These are phyloP conservation scores for Spodoptera picta DNA, from an alignment of 2,888 invertebrate genomes.

Conservation along the genomic window DNA sequence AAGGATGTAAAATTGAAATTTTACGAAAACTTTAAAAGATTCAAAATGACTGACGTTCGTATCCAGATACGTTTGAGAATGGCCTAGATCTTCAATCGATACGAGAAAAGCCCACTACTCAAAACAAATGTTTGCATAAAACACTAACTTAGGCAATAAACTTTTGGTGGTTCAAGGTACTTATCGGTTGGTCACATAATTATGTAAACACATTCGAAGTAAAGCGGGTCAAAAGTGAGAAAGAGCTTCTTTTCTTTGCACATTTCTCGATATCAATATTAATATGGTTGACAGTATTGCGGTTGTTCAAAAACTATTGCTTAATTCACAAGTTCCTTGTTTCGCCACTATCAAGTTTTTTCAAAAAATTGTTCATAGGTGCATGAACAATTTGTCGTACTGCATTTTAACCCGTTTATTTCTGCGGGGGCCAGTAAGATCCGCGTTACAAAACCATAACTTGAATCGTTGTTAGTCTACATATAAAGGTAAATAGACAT, in stretches of 20 bases:
- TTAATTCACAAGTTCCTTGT: not conserved
- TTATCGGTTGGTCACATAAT: slow-evolving; percentile 6
- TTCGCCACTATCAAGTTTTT: not conserved
- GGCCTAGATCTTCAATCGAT: too few species aligned
- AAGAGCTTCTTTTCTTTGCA: slow-evolving; percentile 12
- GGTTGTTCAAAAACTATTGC: not conserved
- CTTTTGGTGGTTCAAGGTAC: not conserved
- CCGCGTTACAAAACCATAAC: too few species aligned
- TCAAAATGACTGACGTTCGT: too few species aligned
- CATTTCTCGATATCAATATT: slow-evolving; percentile 14
- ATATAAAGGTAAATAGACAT: too few species aligned
- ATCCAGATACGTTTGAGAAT: too few species aligned
- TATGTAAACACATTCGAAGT: slow-evolving; percentile 32
- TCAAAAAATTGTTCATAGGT: not conserved
- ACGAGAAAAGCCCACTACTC: too few species aligned
- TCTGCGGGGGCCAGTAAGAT: not conserved
- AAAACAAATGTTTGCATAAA: slow-evolving; percentile 1
- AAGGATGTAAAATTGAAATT: too few species aligned
- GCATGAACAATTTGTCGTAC: too few species aligned
- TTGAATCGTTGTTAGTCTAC: too few species aligned
- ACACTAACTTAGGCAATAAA: slow-evolving; percentile 17
- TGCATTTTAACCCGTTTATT: not conserved
- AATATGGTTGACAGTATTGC: slow-evolving; percentile 9
- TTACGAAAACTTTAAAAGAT: too few species aligned
- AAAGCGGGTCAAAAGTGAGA: slow-evolving; percentile 32